These are phyloP conservation scores for Drosophila mulleri DNA, from an alignment of 2,888 invertebrate species.

Conservation along the genomic window DNA sequence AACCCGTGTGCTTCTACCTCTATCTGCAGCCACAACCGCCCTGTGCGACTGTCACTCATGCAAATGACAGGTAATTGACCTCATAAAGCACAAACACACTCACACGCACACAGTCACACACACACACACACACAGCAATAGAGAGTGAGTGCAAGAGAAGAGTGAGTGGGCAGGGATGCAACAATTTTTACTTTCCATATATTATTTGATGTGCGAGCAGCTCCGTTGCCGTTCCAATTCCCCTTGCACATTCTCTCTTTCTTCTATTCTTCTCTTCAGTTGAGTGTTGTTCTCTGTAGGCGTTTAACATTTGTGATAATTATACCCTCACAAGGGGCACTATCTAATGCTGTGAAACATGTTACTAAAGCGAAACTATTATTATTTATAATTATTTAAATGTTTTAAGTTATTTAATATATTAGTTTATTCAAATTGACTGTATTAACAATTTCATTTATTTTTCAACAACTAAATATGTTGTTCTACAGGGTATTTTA, in stretches of 20 bases:
- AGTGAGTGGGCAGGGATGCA: constrained; percentile 51
- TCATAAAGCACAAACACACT: constrained; percentile 55
- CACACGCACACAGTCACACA: constrained; percentile 7
- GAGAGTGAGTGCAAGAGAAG: constrained; percentile 8
- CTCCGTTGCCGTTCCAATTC: constrained; percentile 6
- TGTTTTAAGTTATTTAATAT: neutral
- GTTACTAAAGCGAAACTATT: neutral
- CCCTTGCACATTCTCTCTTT: neutral
- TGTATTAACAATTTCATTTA: neutral
- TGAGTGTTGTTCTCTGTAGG: constrained; percentile 40
- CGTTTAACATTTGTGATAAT: constrained; percentile 31
- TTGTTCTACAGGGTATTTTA: neutral
- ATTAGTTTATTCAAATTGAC: neutral
- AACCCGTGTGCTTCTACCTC: neutral
- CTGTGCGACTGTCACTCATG: constrained; percentile 60
- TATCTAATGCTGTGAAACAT: neutral
- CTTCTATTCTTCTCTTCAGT: constrained; percentile 19
- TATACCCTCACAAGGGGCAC: neutral
- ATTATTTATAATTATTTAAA: neutral
- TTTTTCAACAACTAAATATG: neutral
- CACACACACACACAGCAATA: neutral
- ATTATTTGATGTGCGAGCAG: constrained; percentile 60
- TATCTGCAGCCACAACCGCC: constrained; percentile 8
- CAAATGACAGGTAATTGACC: constrained; percentile 81
- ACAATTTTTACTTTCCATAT: constrained; percentile 78